These are phyloP conservation scores for Dryas iulia DNA, from an alignment of 1,140 invertebrate genomes.

Conservation along the genomic window DNA sequence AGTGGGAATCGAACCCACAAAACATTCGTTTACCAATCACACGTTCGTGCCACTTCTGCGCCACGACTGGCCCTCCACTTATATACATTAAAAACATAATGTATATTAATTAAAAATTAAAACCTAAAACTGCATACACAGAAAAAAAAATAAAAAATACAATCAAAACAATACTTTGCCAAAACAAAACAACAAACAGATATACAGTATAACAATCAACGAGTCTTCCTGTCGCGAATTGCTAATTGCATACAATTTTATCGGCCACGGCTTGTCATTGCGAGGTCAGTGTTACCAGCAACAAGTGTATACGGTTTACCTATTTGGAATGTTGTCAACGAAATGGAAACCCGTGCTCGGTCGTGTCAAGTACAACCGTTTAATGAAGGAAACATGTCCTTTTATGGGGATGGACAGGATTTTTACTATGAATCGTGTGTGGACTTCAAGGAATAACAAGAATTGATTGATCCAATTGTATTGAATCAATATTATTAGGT, in stretches of 20 bases:
- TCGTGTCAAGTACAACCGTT: neutral
- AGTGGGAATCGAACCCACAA: no score
- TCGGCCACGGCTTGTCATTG: neutral
- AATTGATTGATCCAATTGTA: neutral
- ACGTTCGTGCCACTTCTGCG: no score
- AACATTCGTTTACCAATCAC: no score
- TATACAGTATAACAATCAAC: neutral
- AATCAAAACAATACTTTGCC: neutral
- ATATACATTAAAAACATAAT: no score
- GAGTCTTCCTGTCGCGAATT: neutral
- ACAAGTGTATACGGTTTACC: neutral
- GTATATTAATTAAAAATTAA: no score
- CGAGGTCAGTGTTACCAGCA: constrained; percentile 9
- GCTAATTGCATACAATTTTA: constrained; percentile 2
- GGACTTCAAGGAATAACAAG: neutral
- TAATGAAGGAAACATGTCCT: neutral
- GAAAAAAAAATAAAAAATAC: no score
- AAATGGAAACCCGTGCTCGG: constrained; percentile 5
- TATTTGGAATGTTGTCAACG: constrained; percentile 13
- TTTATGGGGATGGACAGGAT: neutral
- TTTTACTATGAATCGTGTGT: neutral
- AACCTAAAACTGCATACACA: no score
- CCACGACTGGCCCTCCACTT: no score
- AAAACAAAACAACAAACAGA: neutral
- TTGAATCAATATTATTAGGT: no score